Evolutionary conservation across 2,797 vertebrate species (phyloP).

Genomic region (Scarus forsteni): DNA sequence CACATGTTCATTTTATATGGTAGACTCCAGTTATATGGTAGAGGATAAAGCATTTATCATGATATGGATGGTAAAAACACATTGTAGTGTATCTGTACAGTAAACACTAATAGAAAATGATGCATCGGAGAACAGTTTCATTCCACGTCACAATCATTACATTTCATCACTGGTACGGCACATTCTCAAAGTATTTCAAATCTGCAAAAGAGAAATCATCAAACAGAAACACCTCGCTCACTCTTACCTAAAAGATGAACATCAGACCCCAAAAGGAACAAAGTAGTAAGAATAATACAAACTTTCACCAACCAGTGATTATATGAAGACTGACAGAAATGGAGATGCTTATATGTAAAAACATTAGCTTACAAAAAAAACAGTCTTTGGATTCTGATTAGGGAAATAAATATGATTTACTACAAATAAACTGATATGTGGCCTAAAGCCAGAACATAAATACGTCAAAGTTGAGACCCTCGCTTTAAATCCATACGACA

Average conservation of each 20-base stretch:
- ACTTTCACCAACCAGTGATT: constrained; percentile 1
- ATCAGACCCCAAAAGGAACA: neutral
- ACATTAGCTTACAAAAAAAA: constrained; percentile 14
- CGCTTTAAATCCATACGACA: neutral
- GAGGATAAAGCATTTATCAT: neutral
- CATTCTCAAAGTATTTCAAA: neutral
- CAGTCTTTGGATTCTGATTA: constrained; percentile 54
- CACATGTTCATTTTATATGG: neutral
- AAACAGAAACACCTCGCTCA: constrained; percentile 13
- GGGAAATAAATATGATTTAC: constrained; percentile 55
- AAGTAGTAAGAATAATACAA: neutral
- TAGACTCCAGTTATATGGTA: neutral
- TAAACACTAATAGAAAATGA: neutral
- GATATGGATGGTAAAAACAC: constrained; percentile 32
- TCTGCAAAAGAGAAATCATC: constrained; percentile 11
- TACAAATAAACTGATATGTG: constrained; percentile 32
- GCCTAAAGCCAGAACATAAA: constrained; percentile 17
- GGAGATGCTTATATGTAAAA: constrained; percentile 6
- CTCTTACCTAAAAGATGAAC: neutral
- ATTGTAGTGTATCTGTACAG: constrained; percentile 17
- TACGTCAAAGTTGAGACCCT: constrained; percentile 4
- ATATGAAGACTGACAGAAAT: neutral
- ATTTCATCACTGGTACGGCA: neutral
- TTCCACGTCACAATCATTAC: neutral
- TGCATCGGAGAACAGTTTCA: neutral